Percentiles rank a stretch among this genome's conserved stretches.
phyloP scores from a whole-genome alignment of 2,888 invertebrate genomes.

The Drosophila villosipedis region DNA sequence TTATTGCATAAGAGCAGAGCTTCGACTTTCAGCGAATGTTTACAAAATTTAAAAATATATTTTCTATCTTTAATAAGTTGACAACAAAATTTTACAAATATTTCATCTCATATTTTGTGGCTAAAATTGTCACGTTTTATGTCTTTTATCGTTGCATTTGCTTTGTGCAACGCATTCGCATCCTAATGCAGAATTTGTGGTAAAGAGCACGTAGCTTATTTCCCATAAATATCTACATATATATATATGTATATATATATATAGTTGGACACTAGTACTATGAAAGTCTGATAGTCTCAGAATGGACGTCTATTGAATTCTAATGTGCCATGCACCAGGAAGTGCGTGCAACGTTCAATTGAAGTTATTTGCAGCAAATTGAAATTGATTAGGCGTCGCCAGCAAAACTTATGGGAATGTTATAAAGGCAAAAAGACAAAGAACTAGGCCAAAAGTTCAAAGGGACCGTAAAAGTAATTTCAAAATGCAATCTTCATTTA shows the following conservation, averaged over 20 bases:
- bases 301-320: constrained; percentile 68
- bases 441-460: constrained; percentile 78
- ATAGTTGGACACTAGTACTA: background rate
- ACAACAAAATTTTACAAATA: constrained; percentile 14
- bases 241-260: background rate
- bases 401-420: constrained; percentile 23
- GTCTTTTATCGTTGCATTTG: constrained; percentile 10
- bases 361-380: constrained; percentile 67
- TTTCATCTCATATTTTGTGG: constrained; percentile 22
- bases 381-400: constrained; percentile 59
- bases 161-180: constrained; percentile 36
- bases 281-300: constrained; percentile 32
- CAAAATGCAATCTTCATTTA: background rate
- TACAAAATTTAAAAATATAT: background rate
- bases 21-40: background rate
- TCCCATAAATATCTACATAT: constrained; percentile 53
- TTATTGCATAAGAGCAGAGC: constrained; percentile 3
- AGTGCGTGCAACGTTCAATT: constrained; percentile 74
- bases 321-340: constrained; percentile 72
- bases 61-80: background rate
- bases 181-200: constrained; percentile 66
- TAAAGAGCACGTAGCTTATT: constrained; percentile 66
- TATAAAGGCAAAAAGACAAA: constrained; percentile 11
- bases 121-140: constrained; percentile 51
- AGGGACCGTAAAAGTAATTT: constrained; percentile 1